phyloP scores from a whole-genome alignment of 2,888 invertebrate species.

The Pachycephus smyrnensis region DNA sequence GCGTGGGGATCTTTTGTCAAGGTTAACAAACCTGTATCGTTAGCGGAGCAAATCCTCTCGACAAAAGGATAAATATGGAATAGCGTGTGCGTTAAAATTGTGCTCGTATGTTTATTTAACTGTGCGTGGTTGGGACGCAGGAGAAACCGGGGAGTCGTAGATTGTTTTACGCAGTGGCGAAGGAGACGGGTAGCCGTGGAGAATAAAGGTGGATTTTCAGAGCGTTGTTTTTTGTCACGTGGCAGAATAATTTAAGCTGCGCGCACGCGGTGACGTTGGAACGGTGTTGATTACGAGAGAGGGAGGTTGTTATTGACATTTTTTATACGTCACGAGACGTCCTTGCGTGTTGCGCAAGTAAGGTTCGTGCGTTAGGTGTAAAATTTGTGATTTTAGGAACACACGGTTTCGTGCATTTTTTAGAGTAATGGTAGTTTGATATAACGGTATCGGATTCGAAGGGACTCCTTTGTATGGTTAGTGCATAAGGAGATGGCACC shows the following conservation, averaged over 20 bases:
- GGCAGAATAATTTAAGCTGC: background rate
- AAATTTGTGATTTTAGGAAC: background rate
- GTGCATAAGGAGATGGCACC: background rate
- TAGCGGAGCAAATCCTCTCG: background rate
- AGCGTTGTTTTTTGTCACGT: background rate
- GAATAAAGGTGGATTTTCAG: background rate
- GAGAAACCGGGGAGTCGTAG: background rate
- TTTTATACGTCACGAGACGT: background rate
- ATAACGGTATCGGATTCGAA: background rate
- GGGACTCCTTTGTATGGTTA: background rate
- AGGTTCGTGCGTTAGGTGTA: background rate
- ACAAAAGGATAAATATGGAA: background rate
- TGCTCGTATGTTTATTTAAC: background rate
- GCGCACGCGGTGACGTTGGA: background rate
- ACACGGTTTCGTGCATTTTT: background rate
- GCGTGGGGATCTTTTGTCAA: background rate
- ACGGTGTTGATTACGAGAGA: background rate
- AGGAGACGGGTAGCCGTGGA: background rate
- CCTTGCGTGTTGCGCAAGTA: background rate
- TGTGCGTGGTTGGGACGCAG: background rate
- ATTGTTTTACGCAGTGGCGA: background rate
- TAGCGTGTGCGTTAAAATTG: background rate
- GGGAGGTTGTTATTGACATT: background rate
- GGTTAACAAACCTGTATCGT: background rate
- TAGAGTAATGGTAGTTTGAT: background rate